These are phyloP conservation scores for Sinohyriopsis cumingii DNA, from an alignment of 2,888 invertebrate species.

Conservation along the genomic window DNA sequence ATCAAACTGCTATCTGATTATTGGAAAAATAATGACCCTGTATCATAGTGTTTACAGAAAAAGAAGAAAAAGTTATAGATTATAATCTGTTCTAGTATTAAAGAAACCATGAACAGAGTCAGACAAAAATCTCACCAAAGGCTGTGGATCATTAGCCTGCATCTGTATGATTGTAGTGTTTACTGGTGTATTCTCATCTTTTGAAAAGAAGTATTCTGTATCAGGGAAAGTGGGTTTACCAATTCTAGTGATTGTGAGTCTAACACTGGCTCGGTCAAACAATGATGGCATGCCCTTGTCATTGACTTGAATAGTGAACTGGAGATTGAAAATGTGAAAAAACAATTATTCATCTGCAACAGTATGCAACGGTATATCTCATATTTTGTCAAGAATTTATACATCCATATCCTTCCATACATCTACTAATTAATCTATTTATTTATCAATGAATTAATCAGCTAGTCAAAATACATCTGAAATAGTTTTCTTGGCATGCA, in stretches of 20 bases:
- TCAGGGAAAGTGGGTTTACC: conserved; percentile 33
- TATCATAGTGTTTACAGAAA: not conserved
- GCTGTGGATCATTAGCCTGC: conserved; percentile 27
- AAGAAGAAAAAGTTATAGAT: not conserved
- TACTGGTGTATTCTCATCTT: conserved; percentile 21
- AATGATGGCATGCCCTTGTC: conserved; percentile 90
- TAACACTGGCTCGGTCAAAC: conserved; percentile 86
- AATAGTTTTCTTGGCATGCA: too few relatives aligned
- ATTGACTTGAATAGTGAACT: conserved; percentile 81
- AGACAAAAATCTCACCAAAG: conserved; percentile 20
- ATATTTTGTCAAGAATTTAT: too few relatives aligned
- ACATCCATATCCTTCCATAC: too few relatives aligned
- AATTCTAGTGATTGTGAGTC: conserved; percentile 75
- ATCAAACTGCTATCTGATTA: too few relatives aligned
- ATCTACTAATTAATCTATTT: too few relatives aligned
- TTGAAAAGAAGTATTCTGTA: conserved; percentile 8
- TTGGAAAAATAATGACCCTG: too few relatives aligned
- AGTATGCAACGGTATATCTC: too few relatives aligned
- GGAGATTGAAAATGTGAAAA: not conserved
- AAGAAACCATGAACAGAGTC: too few relatives aligned
- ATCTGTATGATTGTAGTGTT: conserved; percentile 16
- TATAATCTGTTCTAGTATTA: not conserved
- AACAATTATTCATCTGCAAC: too few relatives aligned
- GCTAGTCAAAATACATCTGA: too few relatives aligned
- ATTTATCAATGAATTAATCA: too few relatives aligned